A percentile compares a stretch with the other conserved stretches of the same genome.
Evolutionary conservation across 2,888 invertebrate species (phyloP).

Genomic region (Scaptomyza flava): DNA sequence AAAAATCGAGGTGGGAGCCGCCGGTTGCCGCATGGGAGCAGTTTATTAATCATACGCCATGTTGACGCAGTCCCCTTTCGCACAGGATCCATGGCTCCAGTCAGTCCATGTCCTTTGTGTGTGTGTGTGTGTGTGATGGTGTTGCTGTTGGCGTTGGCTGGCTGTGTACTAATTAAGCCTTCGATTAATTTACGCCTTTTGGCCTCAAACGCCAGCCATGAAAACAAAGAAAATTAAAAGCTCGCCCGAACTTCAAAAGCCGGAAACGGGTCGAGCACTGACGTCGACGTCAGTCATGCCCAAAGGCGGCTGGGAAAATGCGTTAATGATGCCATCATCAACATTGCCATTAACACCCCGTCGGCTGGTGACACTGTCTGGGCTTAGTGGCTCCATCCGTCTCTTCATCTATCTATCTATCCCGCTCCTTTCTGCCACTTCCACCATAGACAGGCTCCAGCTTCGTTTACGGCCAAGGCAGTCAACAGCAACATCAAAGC

Average conservation of each 20-base stretch:
- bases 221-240: slow-evolving; percentile 78
- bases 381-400: slow-evolving; percentile 70
- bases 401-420: background rate
- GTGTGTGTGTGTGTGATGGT: slow-evolving; percentile 18
- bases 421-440: background rate
- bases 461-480: slow-evolving; percentile 27
- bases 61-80: slow-evolving; percentile 55
- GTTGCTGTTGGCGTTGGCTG: slow-evolving; percentile 24
- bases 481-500: slow-evolving; percentile 76
- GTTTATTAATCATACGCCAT: slow-evolving; percentile 80
- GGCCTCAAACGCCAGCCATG: slow-evolving; percentile 73
- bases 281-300: slow-evolving; percentile 51
- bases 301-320: slow-evolving; percentile 67
- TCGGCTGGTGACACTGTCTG: slow-evolving; percentile 73
- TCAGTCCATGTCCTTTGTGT: slow-evolving; percentile 17
- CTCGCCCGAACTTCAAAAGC: slow-evolving; percentile 79
- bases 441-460: slow-evolving; percentile 22
- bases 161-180: slow-evolving; percentile 78
- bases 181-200: slow-evolving; percentile 83
- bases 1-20: slow-evolving; percentile 19
- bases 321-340: slow-evolving; percentile 80
- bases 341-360: slow-evolving; percentile 62
- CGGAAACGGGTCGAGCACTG: slow-evolving; percentile 68
- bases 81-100: slow-evolving; percentile 14
- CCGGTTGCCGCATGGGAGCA: slow-evolving; percentile 58